Evolutionary conservation across 2,113 vertebrate species (phyloP).

Genomic region (Gila orcuttii): DNA sequence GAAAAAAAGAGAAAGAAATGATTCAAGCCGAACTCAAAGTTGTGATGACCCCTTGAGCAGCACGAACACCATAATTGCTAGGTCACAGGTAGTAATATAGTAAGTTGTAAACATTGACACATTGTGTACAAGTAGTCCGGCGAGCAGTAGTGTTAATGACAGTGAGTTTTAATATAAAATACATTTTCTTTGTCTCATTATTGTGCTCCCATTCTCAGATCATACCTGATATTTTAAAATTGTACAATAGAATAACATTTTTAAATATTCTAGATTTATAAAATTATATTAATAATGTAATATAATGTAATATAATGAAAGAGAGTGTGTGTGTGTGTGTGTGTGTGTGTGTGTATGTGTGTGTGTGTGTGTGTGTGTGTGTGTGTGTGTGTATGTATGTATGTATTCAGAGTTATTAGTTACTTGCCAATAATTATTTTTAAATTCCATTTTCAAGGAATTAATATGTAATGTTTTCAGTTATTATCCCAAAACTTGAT

Average conservation of each 20-base stretch:
- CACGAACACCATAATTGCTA: neutral
- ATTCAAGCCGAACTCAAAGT: neutral
- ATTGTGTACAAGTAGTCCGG: neutral
- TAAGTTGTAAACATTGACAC: neutral
- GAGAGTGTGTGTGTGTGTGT: no score
- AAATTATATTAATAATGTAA: neutral
- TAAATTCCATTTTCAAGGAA: neutral
- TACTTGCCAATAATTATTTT: neutral
- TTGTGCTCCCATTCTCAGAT: neutral
- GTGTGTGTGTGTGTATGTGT: no score
- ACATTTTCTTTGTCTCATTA: neutral
- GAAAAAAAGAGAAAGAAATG: neutral
- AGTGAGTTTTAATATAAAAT: neutral
- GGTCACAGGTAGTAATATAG: neutral
- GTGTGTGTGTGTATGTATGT: no score
- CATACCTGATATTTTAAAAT: neutral
- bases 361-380: no score
- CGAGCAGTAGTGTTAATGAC: neutral
- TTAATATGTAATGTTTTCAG: neutral
- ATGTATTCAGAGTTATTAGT: neutral
- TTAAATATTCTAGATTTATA: neutral
- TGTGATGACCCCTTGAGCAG: neutral
- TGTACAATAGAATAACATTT: neutral
- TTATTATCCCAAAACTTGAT: neutral
- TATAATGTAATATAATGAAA: neutral